phyloP scores from a whole-genome alignment of 2,888 invertebrate genomes.

The Autographa pulchrina region DNA sequence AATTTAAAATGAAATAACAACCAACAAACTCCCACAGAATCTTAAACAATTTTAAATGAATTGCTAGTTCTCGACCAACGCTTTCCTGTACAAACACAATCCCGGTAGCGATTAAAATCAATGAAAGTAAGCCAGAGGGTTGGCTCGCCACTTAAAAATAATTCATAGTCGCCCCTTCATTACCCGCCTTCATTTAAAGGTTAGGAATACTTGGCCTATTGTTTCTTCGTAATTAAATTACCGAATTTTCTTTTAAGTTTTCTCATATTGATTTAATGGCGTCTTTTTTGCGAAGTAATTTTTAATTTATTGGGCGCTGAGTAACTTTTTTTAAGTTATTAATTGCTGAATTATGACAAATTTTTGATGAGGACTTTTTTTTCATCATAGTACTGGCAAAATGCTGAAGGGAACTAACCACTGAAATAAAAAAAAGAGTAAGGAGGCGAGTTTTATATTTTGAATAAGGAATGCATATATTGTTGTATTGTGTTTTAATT shows the following conservation, averaged over 20 bases:
- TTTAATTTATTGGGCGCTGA: slow-evolving; percentile 40
- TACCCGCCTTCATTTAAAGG: slow-evolving; percentile 71
- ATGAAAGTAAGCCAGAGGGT: slow-evolving; percentile 66
- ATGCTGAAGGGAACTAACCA: too few relatives aligned
- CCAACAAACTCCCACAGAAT: too few relatives aligned
- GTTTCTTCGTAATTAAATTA: slow-evolving; percentile 67
- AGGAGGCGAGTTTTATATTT: too few relatives aligned
- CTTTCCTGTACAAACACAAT: slow-evolving; percentile 32
- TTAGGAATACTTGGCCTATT: slow-evolving; percentile 72
- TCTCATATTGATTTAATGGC: slow-evolving; percentile 36
- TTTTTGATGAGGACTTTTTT: neutral
- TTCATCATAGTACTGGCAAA: too few relatives aligned
- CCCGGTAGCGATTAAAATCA: slow-evolving; percentile 72
- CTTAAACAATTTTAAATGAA: slow-evolving; percentile 21
- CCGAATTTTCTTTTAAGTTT: slow-evolving; percentile 51
- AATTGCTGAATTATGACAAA: neutral
- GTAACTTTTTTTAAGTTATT: slow-evolving; percentile 9
- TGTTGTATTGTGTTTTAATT: too few relatives aligned
- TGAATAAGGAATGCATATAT: too few relatives aligned
- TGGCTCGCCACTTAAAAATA: slow-evolving; percentile 76
- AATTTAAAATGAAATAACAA: too few relatives aligned
- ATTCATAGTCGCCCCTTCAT: slow-evolving; percentile 75
- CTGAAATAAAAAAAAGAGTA: too few relatives aligned
- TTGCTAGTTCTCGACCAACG: slow-evolving; percentile 16
- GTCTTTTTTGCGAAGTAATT: slow-evolving; percentile 30